Evolutionary conservation across 2,797 vertebrate genomes (phyloP), one percentile per base, ranked within the genome.

Genomic region (Siniperca obscura): DNA sequence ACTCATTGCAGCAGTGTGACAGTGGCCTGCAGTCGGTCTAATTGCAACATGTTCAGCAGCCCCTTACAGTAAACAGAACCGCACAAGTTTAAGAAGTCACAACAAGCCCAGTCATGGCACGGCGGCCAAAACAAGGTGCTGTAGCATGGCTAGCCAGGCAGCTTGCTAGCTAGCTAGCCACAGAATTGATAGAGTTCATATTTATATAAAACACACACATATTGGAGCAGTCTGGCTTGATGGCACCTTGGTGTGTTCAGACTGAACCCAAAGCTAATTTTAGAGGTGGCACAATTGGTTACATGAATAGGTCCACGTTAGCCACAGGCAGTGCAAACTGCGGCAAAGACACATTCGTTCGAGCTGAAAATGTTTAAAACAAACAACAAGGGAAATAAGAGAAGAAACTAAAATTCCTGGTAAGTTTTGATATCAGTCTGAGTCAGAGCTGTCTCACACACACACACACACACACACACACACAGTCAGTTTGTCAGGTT

Each of bases 391-490:
- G 12, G 0, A 22, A 73, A 68, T 22, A 30, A 40, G 2, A n/a
- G 11, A 53, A 52, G 21, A 5, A 56, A 17, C 5, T 17, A 6
- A 4, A 38, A 7, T 25, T 40, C 7, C 27, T 50, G n/a, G 21
- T 38, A 8, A 17, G 34, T 64, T 55, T 44, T 52, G 42, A 16
- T 11, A 13, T 40, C 2, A 55, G 55, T 76, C 53, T 10, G 10
- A 53, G 75, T 70, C 72, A 42, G 25, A 64, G 73, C n/a, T 57
- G 72, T 81, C 38, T 40, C 27, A 61, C 55, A 67, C 11, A 53
- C 4, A 9, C 6, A 30, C 40, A 21, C 56, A 70, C 40, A 30
- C 56, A 70, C 40, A 30, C 56, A 70, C 40, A 30, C 56, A 70
- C 40, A 30, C 68, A 72, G 27, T 22, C 48, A 30, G 27, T 61